phyloP scores from a whole-genome alignment of 2,888 invertebrate genomes.

The Ceratothoa steindachneri region DNA sequence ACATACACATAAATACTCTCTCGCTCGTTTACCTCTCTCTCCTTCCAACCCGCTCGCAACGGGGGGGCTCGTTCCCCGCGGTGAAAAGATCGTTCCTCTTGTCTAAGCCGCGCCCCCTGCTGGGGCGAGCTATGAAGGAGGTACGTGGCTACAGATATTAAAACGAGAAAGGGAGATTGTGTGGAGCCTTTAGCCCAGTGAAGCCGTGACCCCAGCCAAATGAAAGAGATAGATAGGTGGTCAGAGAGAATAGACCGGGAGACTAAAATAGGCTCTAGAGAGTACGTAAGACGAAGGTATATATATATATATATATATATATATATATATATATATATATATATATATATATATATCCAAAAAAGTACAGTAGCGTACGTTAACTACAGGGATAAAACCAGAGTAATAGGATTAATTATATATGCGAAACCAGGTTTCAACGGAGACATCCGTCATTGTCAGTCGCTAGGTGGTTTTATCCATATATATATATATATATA shows the following conservation, averaged over 20 bases:
- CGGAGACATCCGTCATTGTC: too few relatives aligned
- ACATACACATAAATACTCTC: too few relatives aligned
- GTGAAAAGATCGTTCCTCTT: not conserved
- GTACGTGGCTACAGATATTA: not conserved
- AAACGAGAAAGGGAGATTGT: not conserved
- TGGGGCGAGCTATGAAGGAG: not conserved
- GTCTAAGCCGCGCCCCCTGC: not conserved
- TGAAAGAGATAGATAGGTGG: not conserved
- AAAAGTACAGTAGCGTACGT: too few relatives aligned
- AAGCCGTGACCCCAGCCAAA: not conserved
- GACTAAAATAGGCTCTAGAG: not conserved
- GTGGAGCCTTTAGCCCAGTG: too few relatives aligned
- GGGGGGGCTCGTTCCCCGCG: not conserved
- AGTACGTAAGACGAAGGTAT: not conserved
- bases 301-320: not conserved
- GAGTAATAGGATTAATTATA: too few relatives aligned
- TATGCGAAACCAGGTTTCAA: too few relatives aligned
- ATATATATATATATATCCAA: not conserved
- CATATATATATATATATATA: not conserved
- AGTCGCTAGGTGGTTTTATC: not conserved
- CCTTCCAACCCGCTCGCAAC: too few relatives aligned
- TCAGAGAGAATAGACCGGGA: not conserved
- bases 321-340: not conserved
- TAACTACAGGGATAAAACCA: too few relatives aligned
- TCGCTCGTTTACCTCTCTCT: too few relatives aligned